Evolutionary conservation across 2,113 vertebrate species (phyloP).

Genomic region (Xenopus laevis): DNA sequence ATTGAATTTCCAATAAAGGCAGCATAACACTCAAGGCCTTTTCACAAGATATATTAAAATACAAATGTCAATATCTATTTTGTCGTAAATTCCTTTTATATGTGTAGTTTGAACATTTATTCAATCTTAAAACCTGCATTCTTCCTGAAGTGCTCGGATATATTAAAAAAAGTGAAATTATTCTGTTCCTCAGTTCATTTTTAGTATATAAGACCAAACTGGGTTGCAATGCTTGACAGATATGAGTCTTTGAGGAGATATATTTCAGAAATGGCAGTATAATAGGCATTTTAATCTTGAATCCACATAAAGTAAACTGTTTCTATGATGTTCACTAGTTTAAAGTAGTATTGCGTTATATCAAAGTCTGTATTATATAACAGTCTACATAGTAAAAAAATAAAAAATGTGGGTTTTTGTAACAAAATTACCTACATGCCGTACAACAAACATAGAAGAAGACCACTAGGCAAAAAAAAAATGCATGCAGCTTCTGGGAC

Average conservation of each 20-base stretch:
- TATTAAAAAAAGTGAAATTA: conserved; percentile 66
- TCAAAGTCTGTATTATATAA: background rate
- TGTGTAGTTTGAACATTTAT: conserved; percentile 66
- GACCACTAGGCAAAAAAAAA: no score
- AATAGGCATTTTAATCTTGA: conserved; percentile 59
- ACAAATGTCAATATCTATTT: conserved; percentile 61
- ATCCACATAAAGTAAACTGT: conserved; percentile 48
- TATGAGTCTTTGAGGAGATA: conserved; percentile 58
- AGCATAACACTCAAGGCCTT: conserved; percentile 53
- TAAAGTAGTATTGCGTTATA: conserved; percentile 29
- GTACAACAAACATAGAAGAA: no score
- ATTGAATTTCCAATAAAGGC: conserved; percentile 55
- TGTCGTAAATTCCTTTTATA: conserved; percentile 66
- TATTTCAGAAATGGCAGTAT: conserved; percentile 61
- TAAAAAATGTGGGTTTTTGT: no score
- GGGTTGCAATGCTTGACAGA: conserved; percentile 63
- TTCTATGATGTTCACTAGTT: conserved; percentile 50
- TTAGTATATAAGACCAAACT: conserved; percentile 62
- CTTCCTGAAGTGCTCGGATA: conserved; percentile 64
- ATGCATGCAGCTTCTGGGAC: no score
- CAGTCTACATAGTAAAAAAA: no score
- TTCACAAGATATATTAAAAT: conserved; percentile 67
- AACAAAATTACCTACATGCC: no score
- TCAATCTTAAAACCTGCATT: conserved; percentile 59
- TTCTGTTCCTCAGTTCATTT: conserved; percentile 68